phyloP scores from a whole-genome alignment of 1,140 invertebrate genomes.

The Trichonephila inaurata region DNA sequence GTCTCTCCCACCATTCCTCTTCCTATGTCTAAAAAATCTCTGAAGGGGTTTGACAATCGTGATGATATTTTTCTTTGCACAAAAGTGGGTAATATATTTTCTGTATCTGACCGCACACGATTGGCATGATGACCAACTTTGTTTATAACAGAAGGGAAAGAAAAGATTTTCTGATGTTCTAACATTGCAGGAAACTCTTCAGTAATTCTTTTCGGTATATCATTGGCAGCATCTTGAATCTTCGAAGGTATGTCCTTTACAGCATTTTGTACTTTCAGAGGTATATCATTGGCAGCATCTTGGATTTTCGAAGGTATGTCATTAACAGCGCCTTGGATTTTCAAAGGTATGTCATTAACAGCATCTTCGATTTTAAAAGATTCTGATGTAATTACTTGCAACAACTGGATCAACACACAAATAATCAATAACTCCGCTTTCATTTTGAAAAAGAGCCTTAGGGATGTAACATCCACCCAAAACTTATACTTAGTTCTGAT shows the following conservation, averaged over 20 bases:
- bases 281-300: not conserved
- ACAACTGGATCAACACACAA: not conserved
- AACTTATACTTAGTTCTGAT: too few relatives aligned
- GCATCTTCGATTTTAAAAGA: not conserved
- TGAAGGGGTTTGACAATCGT: not conserved
- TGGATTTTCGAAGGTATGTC: not conserved
- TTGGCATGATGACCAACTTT: not conserved
- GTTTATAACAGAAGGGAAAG: not conserved
- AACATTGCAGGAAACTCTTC: not conserved
- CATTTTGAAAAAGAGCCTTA: too few relatives aligned
- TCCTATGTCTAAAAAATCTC: not conserved
- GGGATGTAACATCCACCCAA: too few relatives aligned
- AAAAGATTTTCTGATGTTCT: not conserved
- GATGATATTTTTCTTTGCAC: not conserved
- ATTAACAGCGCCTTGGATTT: not conserved
- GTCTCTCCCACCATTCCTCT: not conserved
- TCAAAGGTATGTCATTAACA: not conserved
- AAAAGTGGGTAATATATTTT: not conserved
- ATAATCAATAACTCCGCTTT: not conserved
- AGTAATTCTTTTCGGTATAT: not conserved
- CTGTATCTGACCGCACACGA: not conserved
- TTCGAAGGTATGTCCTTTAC: not conserved
- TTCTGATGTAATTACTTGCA: not conserved
- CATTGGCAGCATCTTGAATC: not conserved
- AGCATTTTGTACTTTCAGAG: not conserved